Evolutionary conservation across 2,888 invertebrate genomes (phyloP).

Genomic region (Abrostola tripartita): DNA sequence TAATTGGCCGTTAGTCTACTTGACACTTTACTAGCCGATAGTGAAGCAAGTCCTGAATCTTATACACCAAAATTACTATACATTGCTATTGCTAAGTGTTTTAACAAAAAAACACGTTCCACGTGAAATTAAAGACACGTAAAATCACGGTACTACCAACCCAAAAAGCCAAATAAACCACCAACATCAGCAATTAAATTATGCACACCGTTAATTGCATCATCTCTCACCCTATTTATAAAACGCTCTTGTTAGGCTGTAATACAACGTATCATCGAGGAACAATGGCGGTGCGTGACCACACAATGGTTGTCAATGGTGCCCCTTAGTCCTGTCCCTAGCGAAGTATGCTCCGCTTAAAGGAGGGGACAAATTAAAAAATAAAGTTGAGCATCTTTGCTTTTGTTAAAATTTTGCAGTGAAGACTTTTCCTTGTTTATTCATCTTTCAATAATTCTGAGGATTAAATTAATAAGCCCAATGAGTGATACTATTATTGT

Average conservation of each 20-base stretch:
- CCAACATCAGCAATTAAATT: neutral
- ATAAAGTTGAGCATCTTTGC: conserved; percentile 37
- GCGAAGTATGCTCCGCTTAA: conserved; percentile 39
- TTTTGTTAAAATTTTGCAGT: conserved; percentile 27
- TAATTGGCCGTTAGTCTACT: too few relatives aligned
- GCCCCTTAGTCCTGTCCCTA: conserved; percentile 6
- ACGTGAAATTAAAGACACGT: too few relatives aligned
- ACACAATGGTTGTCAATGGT: conserved; percentile 50
- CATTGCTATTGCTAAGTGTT: too few relatives aligned
- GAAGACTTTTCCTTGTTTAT: neutral
- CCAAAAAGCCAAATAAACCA: neutral
- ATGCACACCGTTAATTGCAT: neutral
- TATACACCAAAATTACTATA: too few relatives aligned
- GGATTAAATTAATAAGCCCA: neutral
- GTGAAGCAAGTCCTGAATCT: too few relatives aligned
- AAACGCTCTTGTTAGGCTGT: neutral
- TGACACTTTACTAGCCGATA: too few relatives aligned
- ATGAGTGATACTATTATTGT: neutral
- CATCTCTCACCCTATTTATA: neutral
- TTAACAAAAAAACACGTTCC: too few relatives aligned
- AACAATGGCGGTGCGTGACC: conserved; percentile 53
- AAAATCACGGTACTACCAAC: neutral
- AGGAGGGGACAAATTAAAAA: conserved; percentile 26
- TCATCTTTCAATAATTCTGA: neutral
- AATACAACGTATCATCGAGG: conserved; percentile 1